Conservation (phyloP, 1,140 invertebrate species). For the Drusus annulatus region DNA sequence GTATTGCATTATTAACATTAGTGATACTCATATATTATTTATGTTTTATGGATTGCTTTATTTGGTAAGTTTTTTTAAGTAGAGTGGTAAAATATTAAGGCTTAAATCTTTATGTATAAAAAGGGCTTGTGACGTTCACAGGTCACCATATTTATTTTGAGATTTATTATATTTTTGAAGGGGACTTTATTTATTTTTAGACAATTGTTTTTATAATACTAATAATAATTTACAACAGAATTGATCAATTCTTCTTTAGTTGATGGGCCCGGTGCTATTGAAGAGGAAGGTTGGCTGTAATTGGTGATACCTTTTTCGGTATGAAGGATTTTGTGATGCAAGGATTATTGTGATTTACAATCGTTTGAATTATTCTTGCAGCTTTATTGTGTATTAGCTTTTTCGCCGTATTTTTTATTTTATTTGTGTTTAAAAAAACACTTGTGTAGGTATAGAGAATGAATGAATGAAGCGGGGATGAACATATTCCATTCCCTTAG, state of each 20-base stretch:
- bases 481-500: too few relatives aligned
- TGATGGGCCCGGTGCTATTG: not conserved
- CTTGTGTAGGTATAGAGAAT: too few relatives aligned
- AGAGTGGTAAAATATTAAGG: not conserved
- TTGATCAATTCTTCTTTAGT: not conserved
- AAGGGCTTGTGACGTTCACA: not conserved
- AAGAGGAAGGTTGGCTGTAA: not conserved
- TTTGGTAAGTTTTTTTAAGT: not conserved
- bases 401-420: too few relatives aligned
- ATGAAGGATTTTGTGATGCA: not conserved
- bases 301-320: not conserved
- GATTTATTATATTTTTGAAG: not conserved
- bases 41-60: too few relatives aligned
- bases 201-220: not conserved
- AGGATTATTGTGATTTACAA: not conserved
- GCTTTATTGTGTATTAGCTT: too few relatives aligned
- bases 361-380: not conserved
- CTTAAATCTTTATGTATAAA: not conserved
- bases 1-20: not conserved
- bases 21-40: not conserved
- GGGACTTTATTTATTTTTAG: not conserved
- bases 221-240: not conserved
- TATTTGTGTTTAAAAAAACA: too few relatives aligned
- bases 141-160: not conserved
- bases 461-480: too few relatives aligned